Conservation (phyloP, 2,888 invertebrate species). For the Drosophila formosana region DNA sequence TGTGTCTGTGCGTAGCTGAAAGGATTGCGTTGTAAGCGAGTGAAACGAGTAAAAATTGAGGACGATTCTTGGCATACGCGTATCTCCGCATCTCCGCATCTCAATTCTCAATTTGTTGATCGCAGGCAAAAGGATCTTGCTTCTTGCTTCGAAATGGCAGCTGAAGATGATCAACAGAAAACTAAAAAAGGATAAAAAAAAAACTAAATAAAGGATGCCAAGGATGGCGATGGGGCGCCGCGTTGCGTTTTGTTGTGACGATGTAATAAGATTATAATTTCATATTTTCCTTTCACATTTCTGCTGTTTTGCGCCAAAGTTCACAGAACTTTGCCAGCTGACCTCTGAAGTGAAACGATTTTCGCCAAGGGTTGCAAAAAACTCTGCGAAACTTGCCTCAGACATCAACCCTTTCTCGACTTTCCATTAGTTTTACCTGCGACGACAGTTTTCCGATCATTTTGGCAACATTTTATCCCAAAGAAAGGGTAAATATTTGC, state of each 20-base stretch:
- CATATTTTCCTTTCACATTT: slow-evolving; percentile 60
- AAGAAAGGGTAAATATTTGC: slow-evolving; percentile 66
- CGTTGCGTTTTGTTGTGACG: slow-evolving; percentile 64
- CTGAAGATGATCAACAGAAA: slow-evolving; percentile 69
- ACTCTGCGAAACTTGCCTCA: slow-evolving; percentile 22
- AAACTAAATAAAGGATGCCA: slow-evolving; percentile 50
- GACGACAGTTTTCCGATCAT: slow-evolving; percentile 38
- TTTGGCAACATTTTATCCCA: slow-evolving; percentile 51
- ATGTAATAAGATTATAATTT: slow-evolving; percentile 79
- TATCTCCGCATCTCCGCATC: slow-evolving; percentile 67
- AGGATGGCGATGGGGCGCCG: slow-evolving; percentile 57
- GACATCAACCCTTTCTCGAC: slow-evolving; percentile 45
- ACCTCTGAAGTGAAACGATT: slow-evolving; percentile 47
- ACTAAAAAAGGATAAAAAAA: slow-evolving; percentile 29
- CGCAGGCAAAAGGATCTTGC: slow-evolving; percentile 41
- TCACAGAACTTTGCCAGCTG: slow-evolving; percentile 64
- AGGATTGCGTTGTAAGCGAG: slow-evolving; percentile 68
- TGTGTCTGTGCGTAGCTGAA: slow-evolving; percentile 58
- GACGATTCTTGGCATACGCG: slow-evolving; percentile 76
- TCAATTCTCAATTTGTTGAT: slow-evolving; percentile 63
- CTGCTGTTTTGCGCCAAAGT: slow-evolving; percentile 28
- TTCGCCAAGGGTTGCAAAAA: slow-evolving; percentile 59
- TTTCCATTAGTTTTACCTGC: slow-evolving; percentile 56
- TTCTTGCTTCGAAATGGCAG: slow-evolving; percentile 60
- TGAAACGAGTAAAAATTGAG: slow-evolving; percentile 64